Evolutionary conservation across 1,140 invertebrate species (phyloP).

Genomic region (Trichonephila clavipes): DNA sequence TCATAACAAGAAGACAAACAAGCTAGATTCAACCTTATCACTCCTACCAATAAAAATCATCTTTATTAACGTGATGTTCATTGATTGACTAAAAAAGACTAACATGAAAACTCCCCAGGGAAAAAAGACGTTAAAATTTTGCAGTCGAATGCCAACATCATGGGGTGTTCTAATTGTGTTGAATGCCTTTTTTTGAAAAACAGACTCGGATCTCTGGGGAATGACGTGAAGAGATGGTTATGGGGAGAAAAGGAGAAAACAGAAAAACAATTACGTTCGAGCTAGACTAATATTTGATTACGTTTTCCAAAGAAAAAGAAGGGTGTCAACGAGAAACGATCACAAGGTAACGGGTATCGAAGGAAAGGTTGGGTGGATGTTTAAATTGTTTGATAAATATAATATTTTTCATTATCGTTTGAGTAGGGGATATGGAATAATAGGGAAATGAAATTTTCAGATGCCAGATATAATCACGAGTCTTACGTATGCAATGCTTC

Average conservation of each 20-base stretch:
- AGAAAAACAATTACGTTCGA: slow-evolving; percentile 35
- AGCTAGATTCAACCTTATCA: too few relatives aligned
- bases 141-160: not conserved
- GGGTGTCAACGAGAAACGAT: not conserved
- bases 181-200: not conserved
- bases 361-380: too few relatives aligned
- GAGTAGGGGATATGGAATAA: too few relatives aligned
- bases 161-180: not conserved
- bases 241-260: not conserved
- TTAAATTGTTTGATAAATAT: too few relatives aligned
- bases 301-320: not conserved
- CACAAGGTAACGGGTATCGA: slow-evolving; percentile 2
- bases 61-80: too few relatives aligned
- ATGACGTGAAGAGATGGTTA: not conserved
- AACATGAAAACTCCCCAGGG: not conserved
- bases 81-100: too few relatives aligned
- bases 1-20: too few relatives aligned
- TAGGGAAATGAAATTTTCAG: too few relatives aligned
- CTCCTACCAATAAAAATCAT: too few relatives aligned
- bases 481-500: too few relatives aligned
- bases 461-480: too few relatives aligned
- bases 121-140: not conserved
- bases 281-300: slow-evolving; percentile 25
- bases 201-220: not conserved
- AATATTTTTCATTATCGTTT: too few relatives aligned